Base-by-base conservation (phyloP, 2,888 invertebrate genomes). In the Drosophila dives region DNA sequence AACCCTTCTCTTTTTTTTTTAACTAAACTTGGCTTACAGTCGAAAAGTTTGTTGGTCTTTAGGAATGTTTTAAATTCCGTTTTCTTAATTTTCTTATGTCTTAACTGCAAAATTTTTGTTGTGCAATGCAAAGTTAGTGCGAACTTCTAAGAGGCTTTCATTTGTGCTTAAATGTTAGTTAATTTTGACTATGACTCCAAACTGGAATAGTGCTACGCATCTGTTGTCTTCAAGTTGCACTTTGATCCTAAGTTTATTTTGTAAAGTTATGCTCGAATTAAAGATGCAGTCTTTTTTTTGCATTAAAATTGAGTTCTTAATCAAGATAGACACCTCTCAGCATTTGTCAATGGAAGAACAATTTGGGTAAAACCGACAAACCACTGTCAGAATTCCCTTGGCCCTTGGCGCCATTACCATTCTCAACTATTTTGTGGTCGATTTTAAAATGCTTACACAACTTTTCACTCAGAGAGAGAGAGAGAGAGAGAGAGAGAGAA, bases 371-470 rank as follows among this genome's bases (percentile, higher is more conserved):
- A 11, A 49, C 29, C 29, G 45, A 23, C 8, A 45, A 23, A 3
- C n/a, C 45, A 11, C 45, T 12, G 23, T 23, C 45, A 12, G 17
- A 29, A 20, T 38, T 65, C 12, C 38, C 38, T 29, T 29, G 29
- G 29, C 29, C 53, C 51, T 26, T 54, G 29, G 12, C 12, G 34
- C 29, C 56, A 59, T 61, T 67, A 29, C 55, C 77, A 79, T 77
- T 65, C 23, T 33, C 32, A 63, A 42, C 26, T 61, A 66, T 80
- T 76, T 62, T 71, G 77, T 80, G 77, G 76, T 71, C 61, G 66
- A 75, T 80, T 75, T 80, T 62, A 77, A 72, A 77, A 77, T 80
- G 76, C 89, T 83, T 86, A 89, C 89, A 84, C 87, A 84, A 84
- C 83, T 84, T 84, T 84, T 73, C 84, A 89, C 83, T 84, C 70